Evolutionary conservation across 64 coral and sea anemone species (phyloP).

Genomic region (Cladopsammia gracilis): DNA sequence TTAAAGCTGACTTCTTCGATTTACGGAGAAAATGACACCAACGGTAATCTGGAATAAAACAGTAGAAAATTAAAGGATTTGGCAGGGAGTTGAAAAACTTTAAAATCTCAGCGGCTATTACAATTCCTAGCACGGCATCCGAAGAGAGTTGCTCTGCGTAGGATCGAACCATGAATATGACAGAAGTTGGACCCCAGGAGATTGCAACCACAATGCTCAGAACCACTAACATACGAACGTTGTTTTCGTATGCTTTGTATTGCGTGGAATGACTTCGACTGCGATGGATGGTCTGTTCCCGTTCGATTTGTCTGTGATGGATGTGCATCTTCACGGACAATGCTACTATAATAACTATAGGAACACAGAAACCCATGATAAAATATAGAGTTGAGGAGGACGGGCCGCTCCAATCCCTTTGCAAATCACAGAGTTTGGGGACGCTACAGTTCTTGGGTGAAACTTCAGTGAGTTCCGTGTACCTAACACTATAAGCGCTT

Average conservation of each 20-base stretch:
- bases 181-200: background rate
- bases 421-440: background rate
- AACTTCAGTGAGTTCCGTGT: slow-evolving; percentile 21
- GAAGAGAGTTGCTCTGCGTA: background rate
- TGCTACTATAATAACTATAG: background rate
- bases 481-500: background rate
- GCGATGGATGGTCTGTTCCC: background rate
- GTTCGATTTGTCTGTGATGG: background rate
- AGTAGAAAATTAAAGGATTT: slow-evolving; percentile 32
- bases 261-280: background rate
- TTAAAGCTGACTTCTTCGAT: background rate
- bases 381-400: background rate
- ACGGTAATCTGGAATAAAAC: background rate
- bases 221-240: background rate
- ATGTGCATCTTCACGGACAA: background rate
- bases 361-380: background rate
- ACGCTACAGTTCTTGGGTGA: background rate
- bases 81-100: slow-evolving; percentile 21
- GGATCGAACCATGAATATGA: slow-evolving; percentile 24
- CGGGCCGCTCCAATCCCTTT: background rate
- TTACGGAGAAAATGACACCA: background rate
- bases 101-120: background rate
- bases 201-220: background rate
- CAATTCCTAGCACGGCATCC: background rate
- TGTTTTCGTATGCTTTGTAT: background rate